Percentiles rank a stretch among this genome's conserved stretches.
Evolutionary conservation across 2,888 invertebrate species (phyloP).

Genomic region (Dermolepida albohirtum): DNA sequence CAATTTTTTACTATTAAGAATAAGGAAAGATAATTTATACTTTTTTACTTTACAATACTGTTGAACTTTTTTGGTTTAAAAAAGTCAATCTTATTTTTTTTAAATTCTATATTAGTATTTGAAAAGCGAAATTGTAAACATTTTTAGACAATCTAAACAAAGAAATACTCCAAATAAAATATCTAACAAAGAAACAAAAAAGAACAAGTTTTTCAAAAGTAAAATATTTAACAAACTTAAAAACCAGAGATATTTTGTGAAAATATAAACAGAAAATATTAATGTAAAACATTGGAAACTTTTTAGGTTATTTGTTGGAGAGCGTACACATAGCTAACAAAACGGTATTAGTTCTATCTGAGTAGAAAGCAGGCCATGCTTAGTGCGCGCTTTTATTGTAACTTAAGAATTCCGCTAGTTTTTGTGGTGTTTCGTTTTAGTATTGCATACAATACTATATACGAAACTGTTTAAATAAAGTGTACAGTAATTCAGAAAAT

Average conservation of each 20-base stretch:
- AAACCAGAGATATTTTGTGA: too few species aligned
- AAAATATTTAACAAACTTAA: background rate
- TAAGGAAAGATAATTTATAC: too few species aligned
- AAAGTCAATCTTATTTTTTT: too few species aligned
- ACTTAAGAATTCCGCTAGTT: slow-evolving; percentile 46
- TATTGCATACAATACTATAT: background rate
- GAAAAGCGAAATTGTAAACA: too few species aligned
- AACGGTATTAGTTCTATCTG: slow-evolving; percentile 47
- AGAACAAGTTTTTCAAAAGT: background rate
- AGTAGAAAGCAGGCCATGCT: slow-evolving; percentile 57
- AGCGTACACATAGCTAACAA: slow-evolving; percentile 39
- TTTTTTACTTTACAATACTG: too few species aligned
- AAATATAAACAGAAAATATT: background rate
- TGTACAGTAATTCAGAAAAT: background rate
- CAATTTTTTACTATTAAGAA: too few species aligned
- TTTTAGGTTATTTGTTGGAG: slow-evolving; percentile 47
- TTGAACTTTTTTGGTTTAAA: too few species aligned
- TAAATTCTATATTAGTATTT: too few species aligned
- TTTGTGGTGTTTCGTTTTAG: slow-evolving; percentile 25
- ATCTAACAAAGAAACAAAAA: background rate
- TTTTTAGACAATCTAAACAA: too few species aligned
- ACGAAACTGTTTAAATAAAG: slow-evolving; percentile 6
- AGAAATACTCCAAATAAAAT: too few species aligned
- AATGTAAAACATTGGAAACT: slow-evolving; percentile 26
- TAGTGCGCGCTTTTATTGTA: slow-evolving; percentile 40